Base-by-base conservation (phyloP, 2,888 invertebrate species). In the Endotricha flammealis region DNA sequence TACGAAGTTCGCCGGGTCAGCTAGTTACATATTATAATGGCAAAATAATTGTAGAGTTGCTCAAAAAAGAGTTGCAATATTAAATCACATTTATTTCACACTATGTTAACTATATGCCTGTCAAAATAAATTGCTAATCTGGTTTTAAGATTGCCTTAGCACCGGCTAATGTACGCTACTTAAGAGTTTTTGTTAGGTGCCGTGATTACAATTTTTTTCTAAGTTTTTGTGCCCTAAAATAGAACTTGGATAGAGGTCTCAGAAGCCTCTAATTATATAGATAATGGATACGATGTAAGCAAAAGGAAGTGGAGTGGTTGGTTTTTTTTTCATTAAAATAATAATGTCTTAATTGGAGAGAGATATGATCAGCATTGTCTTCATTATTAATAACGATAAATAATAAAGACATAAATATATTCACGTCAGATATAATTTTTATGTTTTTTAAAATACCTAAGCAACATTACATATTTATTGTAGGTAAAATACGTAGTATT, bases 71-170 rank as follows among this genome's bases (percentile, higher is more conserved):
- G 35, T 22, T 22, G n/a, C n/a, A n/a, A n/a, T n/a, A n/a, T n/a
- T n/a, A n/a, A n/a, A n/a, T n/a, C n/a, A n/a, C n/a, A n/a, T n/a
- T 29, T 35, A 29, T 10, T 25, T 28, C 22, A 35, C 29, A 29
- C 20, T 34, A 36, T 46, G 42, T 38, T 61, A 57, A 57, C 53
- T 56, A 57, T 41, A 46, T 43, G 41, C 20, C 47, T 57, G 66
- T 61, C 61, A 57, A 54, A 61, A 66, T 44, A 55, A 63, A 63
- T 63, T 53, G 53, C 48, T 33, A 22, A n/a, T 13, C 36, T 41
- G 48, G 48, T 53, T 57, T 52, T 48, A 38, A 25, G 31, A 34
- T 30, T 33, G 35, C 41, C 45, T 62, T 65, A 23, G 24, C 13
- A 32, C 24, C 12, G 20, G 20, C 20, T 10, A 12, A 13, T 25